Percentiles rank a stretch among this genome's conserved stretches.
Conservation (phyloP, 1,140 invertebrate species). For the Drosophila virilis region DNA sequence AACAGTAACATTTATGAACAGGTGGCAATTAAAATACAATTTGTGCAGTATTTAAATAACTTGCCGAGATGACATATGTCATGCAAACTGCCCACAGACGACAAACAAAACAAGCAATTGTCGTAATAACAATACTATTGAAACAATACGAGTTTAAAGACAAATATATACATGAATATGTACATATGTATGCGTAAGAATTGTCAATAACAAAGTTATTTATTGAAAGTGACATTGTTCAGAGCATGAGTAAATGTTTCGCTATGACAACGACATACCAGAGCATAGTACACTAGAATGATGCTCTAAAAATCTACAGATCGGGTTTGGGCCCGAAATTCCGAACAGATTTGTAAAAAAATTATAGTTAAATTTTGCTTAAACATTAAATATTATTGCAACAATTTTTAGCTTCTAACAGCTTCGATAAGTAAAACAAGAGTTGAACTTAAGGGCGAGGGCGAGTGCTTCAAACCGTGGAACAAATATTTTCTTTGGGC, state of each 20-base stretch:
- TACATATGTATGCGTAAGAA: not conserved
- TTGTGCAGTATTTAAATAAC: slow-evolving; percentile 76
- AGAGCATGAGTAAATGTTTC: not conserved
- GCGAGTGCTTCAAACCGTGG: too few species aligned
- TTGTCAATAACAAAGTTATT: slow-evolving; percentile 42
- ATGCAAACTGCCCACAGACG: slow-evolving; percentile 61
- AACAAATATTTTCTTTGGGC: too few species aligned
- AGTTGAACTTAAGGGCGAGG: too few species aligned
- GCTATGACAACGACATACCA: not conserved
- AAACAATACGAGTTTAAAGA: slow-evolving; percentile 34
- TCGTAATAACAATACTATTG: slow-evolving; percentile 22
- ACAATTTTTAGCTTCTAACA: too few species aligned
- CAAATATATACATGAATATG: not conserved
- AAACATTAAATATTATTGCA: too few species aligned
- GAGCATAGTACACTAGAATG: not conserved
- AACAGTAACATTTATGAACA: slow-evolving; percentile 41
- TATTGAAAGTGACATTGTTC: slow-evolving; percentile 41
- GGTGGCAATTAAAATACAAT: slow-evolving; percentile 79
- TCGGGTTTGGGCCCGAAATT: too few species aligned
- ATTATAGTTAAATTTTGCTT: too few species aligned
- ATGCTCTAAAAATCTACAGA: not conserved
- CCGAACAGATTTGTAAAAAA: too few species aligned
- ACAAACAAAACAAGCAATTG: slow-evolving; percentile 29
- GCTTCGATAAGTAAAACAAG: too few species aligned
- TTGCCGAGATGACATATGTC: slow-evolving; percentile 74